Evolutionary conservation across 2,888 invertebrate species (phyloP).

Genomic region (Heteropelma amictum): DNA sequence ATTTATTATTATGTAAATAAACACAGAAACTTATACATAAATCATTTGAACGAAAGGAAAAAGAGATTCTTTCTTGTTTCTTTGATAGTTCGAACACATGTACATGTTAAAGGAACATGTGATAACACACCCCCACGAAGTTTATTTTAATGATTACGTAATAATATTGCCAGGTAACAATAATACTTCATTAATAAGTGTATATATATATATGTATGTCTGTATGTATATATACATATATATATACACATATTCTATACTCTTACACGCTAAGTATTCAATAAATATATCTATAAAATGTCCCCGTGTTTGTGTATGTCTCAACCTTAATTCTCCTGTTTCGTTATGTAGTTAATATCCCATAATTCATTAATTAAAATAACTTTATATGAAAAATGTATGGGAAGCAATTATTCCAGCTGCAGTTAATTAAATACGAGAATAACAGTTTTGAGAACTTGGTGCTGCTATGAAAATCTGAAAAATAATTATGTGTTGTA

Average conservation of each 20-base stretch:
- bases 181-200: no score
- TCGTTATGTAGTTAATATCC: no score
- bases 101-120: slow-evolving; percentile 60
- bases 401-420: no score
- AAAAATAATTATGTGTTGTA: no score
- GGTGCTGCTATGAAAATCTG: no score
- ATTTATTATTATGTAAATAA: slow-evolving; percentile 74
- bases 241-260: slow-evolving; percentile 75
- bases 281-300: slow-evolving; percentile 78
- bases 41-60: slow-evolving; percentile 43
- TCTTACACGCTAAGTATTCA: slow-evolving; percentile 78
- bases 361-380: no score
- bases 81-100: slow-evolving; percentile 16
- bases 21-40: slow-evolving; percentile 58
- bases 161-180: slow-evolving; percentile 62
- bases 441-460: no score
- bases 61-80: no score
- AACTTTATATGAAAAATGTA: no score
- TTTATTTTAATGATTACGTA: slow-evolving; percentile 70
- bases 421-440: no score
- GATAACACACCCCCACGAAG: slow-evolving; percentile 62
- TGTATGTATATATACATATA: slow-evolving; percentile 63
- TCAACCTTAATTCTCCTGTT: slow-evolving; percentile 61
- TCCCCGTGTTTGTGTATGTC: slow-evolving; percentile 76
- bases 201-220: slow-evolving; percentile 63